Evolutionary conservation across 2,797 vertebrate species (phyloP), one percentile per base, ranked within the genome.

Genomic region (Catharus ustulatus): DNA sequence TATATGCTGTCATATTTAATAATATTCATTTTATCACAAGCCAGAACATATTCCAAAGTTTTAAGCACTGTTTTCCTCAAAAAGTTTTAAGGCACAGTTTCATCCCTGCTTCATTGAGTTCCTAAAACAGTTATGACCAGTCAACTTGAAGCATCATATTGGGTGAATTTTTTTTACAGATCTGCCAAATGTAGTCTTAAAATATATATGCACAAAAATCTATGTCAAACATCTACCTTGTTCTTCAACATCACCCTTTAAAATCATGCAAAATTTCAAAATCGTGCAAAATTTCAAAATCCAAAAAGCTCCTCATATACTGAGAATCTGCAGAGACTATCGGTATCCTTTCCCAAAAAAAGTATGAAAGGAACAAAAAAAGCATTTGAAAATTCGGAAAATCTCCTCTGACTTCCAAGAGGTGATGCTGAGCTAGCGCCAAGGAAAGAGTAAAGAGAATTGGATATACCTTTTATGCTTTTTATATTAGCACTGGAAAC

Each of bases 1-100:
- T 24, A 66, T 55, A 45, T 67, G 58, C 62, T 89, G 92, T 93
- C 92, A 87, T 29, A 57, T 71, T 55, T 79, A 79, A 91, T 96
- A 94, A 69, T 24, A 66, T 13, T 62, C 42, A 55, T 15, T 69
- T 88, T 87, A 30, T 77, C 57, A 88, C 8, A 75, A 86, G 48
- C 2, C 49, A 84, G 77, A 89, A 68, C 15, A 73, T 57, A 52
- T 63, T 61, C 30, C 15, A 46, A 94, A 89, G 32, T 79, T 78
- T 82, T 40, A 77, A 71, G 62, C 10, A 76, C 11, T 76, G 26
- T 3, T 88, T 72, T 84, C 69, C 11, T 29, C 13, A 40, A 34
- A 29, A 80, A 34, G 5, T 58, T 90, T 68, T 58, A 61, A 89
- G 87, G n/a, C 14, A 45, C 3, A 55, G 8, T 34, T 30, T 89